Conservation (phyloP, 2,113 vertebrate genomes). For the Indicator indicator region DNA sequence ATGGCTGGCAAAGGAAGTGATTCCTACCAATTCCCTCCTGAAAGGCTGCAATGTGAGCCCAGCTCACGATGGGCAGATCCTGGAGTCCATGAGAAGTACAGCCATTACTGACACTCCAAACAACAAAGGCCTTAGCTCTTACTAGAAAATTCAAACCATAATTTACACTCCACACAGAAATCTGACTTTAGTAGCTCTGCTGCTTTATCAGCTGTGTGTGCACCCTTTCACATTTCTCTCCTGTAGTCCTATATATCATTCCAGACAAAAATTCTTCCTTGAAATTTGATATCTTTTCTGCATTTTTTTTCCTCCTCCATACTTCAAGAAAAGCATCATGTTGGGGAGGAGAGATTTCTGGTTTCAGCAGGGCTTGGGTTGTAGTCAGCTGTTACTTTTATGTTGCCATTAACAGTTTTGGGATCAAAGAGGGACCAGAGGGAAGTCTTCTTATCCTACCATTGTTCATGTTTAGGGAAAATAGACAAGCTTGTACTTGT, state of each 20-base stretch:
- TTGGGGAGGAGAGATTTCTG: not conserved
- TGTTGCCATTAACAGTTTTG: not conserved
- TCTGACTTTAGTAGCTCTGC: not conserved
- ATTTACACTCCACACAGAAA: not conserved
- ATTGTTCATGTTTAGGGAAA: not conserved
- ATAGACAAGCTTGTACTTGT: not conserved
- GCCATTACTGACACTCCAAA: not conserved
- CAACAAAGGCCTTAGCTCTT: not conserved
- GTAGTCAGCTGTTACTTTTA: not conserved
- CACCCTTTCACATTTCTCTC: not conserved
- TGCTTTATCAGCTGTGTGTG: not conserved
- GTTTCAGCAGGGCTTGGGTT: not conserved
- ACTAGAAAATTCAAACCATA: not conserved
- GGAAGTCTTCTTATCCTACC: not conserved
- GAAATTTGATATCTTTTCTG: not conserved
- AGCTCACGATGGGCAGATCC: not conserved
- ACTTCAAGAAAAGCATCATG: fast-evolving
- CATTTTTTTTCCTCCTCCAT: not conserved
- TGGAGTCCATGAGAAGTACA: not conserved
- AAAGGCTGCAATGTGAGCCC: not conserved
- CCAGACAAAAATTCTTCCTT: not conserved
- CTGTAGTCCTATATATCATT: not conserved
- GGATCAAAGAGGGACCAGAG: not conserved
- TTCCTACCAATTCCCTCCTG: not conserved
- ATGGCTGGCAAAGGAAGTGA: not conserved